Conservation (phyloP, 1,140 invertebrate species). For the Phortica variegata region DNA sequence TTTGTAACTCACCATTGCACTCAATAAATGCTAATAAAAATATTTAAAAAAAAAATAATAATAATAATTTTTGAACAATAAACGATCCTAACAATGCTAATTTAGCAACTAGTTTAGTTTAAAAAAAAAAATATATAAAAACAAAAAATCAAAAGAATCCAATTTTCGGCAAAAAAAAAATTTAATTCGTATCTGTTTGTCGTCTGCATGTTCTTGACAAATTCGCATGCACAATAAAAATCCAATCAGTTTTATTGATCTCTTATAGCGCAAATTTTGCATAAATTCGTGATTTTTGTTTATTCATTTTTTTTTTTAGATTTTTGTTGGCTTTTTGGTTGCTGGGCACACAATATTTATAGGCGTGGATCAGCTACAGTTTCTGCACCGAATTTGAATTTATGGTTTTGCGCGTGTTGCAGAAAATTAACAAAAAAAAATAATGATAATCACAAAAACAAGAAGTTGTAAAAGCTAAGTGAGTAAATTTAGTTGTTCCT, state of each 20-base stretch:
- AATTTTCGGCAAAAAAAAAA: too few species aligned
- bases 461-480: constrained; percentile 23
- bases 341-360: too few species aligned
- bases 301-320: constrained; percentile 15
- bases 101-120: neutral
- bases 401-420: constrained; percentile 14
- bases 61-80: too few species aligned
- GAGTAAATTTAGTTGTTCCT: too few species aligned
- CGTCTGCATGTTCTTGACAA: too few species aligned
- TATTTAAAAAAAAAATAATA: too few species aligned
- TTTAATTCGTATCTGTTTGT: too few species aligned
- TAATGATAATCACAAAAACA: constrained; percentile 18
- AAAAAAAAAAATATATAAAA: too few species aligned
- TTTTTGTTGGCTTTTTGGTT: constrained; percentile 15
- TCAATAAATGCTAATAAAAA: too few species aligned
- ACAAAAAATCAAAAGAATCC: too few species aligned
- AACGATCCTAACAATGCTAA: too few species aligned
- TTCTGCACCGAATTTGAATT: neutral
- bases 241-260: neutral
- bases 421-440: constrained; percentile 11
- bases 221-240: neutral
- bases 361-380: neutral
- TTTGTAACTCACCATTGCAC: too few species aligned
- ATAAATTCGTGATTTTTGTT: constrained; percentile 29
- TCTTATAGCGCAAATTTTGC: constrained; percentile 13